A percentile compares a stretch with the other conserved stretches of the same genome.
Conservation (phyloP, 2,888 invertebrate species). For the Polydrusus pterygomalis region DNA sequence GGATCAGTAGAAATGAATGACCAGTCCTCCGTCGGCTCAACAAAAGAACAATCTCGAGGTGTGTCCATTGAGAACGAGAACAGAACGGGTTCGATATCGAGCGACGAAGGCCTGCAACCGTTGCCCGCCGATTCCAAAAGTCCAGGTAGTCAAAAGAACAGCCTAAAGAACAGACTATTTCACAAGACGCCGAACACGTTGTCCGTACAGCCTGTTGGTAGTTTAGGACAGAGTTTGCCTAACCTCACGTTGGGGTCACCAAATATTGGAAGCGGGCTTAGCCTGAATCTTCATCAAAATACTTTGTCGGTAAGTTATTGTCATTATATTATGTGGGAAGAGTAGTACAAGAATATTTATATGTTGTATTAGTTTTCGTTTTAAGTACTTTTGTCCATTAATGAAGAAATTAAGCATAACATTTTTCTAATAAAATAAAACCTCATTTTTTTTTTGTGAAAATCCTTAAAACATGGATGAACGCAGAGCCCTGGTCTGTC, state of each 20-base stretch:
- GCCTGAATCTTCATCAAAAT: slow-evolving; percentile 72
- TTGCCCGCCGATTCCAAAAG: slow-evolving; percentile 71
- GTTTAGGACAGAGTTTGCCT: slow-evolving; percentile 86
- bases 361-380: no score
- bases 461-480: no score
- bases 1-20: slow-evolving; percentile 82
- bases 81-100: slow-evolving; percentile 79
- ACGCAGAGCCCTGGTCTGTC: no score
- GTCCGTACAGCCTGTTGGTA: slow-evolving; percentile 82
- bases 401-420: no score
- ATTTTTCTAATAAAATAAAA: no score
- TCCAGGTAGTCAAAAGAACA: slow-evolving; percentile 69
- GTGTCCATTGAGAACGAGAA: slow-evolving; percentile 78
- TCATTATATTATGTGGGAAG: no score
- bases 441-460: no score
- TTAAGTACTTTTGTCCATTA: no score
- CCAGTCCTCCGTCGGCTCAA: slow-evolving; percentile 73
- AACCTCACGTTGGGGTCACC: slow-evolving; percentile 77
- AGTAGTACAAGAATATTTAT: no score
- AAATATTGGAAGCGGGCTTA: slow-evolving; percentile 67
- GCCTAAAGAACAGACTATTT: slow-evolving; percentile 69
- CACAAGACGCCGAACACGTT: slow-evolving; percentile 81
- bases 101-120: slow-evolving; percentile 76
- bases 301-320: slow-evolving; percentile 71
- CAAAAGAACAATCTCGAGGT: slow-evolving; percentile 73